Percentiles rank a stretch among this genome's conserved stretches.
phyloP scores from a whole-genome alignment of 1,140 invertebrate genomes.

The Hylaeus anthracinus region DNA sequence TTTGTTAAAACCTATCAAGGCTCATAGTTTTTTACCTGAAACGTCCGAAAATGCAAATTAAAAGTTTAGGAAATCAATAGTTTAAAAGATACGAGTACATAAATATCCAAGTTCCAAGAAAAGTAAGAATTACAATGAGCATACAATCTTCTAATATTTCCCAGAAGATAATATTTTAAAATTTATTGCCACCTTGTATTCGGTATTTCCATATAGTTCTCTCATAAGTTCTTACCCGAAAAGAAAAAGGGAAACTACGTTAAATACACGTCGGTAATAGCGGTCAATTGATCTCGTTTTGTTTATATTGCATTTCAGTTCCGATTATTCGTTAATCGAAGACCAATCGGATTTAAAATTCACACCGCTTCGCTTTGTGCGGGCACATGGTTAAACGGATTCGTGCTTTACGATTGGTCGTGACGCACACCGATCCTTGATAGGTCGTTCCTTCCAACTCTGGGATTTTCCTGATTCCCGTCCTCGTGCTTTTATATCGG shows the following conservation, averaged over 20 bases:
- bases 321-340: not conserved
- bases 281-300: not conserved
- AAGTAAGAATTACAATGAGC: not conserved
- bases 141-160: not conserved
- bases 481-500: slow-evolving; percentile 13
- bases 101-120: too few species aligned
- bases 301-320: not conserved
- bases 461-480: not conserved
- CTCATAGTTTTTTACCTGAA: too few species aligned
- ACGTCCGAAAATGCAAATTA: too few species aligned
- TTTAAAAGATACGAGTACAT: too few species aligned
- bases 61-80: too few species aligned
- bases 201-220: too few species aligned
- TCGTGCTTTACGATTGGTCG: slow-evolving; percentile 6
- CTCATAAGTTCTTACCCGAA: not conserved
- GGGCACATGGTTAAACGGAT: not conserved
- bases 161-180: not conserved
- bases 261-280: not conserved
- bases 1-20: too few species aligned
- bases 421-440: not conserved
- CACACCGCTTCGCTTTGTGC: not conserved
- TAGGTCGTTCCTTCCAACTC: not conserved
- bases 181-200: too few species aligned
- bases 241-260: not conserved
- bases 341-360: slow-evolving; percentile 7